These are phyloP conservation scores for Cosmorhoe ocellata DNA, from an alignment of 2,888 invertebrate species.

Conservation along the genomic window DNA sequence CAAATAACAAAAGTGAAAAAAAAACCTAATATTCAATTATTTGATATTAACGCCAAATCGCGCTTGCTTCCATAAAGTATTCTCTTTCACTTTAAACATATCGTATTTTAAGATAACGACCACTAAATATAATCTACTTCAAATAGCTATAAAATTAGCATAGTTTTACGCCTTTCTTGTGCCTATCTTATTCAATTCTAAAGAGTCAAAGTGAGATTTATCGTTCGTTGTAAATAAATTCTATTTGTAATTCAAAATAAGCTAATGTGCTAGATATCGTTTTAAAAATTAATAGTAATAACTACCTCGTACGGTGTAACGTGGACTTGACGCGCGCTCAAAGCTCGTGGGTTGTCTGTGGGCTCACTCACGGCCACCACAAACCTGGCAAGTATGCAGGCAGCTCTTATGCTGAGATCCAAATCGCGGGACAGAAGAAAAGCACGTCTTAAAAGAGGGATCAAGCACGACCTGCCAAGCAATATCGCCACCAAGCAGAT, in stretches of 20 bases:
- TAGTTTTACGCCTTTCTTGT: constrained; percentile 76
- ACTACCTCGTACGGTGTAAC: constrained; percentile 18
- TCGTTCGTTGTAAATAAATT: constrained; percentile 59
- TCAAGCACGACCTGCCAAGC: constrained; percentile 90
- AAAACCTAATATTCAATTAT: constrained; percentile 44
- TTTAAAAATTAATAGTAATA: constrained; percentile 33
- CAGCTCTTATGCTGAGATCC: constrained; percentile 95
- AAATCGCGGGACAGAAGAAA: constrained; percentile 93
- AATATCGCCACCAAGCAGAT: constrained; percentile 94
- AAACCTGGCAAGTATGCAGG: constrained; percentile 91
- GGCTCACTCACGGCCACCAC: constrained; percentile 62
- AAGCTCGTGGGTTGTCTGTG: constrained; percentile 50
- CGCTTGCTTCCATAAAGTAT: constrained; percentile 78
- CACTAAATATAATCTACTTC: constrained; percentile 52
- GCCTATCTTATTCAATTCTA: constrained; percentile 75
- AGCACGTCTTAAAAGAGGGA: constrained; percentile 88
- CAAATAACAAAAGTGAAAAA: constrained; percentile 35
- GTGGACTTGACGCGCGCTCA: constrained; percentile 26
- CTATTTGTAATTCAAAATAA: constrained; percentile 30
- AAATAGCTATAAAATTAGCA: constrained; percentile 58
- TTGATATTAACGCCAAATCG: constrained; percentile 70
- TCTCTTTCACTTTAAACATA: constrained; percentile 72
- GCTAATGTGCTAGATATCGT: constrained; percentile 18
- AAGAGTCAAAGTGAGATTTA: constrained; percentile 61
- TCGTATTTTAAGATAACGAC: constrained; percentile 70